Evolutionary conservation across 2,113 vertebrate species (phyloP).

Genomic region (Heterocephalus glaber): DNA sequence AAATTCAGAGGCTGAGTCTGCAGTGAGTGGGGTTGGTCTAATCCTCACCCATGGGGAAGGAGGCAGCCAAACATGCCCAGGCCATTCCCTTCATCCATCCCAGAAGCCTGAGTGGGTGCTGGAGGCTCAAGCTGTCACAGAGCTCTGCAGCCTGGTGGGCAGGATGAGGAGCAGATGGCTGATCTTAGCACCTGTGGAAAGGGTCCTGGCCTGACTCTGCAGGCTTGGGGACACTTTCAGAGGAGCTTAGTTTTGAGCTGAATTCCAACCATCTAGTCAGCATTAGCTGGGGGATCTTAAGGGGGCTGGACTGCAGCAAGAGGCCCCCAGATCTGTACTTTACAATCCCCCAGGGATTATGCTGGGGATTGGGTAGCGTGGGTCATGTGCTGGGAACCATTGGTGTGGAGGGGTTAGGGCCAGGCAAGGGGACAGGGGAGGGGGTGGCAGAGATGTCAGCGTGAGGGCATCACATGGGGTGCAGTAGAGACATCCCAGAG

Average conservation of each 20-base stretch:
- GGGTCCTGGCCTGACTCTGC: neutral
- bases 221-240: neutral
- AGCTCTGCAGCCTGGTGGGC: neutral
- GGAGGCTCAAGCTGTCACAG: neutral
- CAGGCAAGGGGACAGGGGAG: neutral
- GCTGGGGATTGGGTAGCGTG: neutral
- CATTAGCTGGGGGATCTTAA: neutral
- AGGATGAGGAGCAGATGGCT: rapidly evolving
- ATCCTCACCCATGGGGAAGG: neutral
- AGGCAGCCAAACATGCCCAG: neutral
- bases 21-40: neutral
- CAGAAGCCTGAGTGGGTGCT: neutral
- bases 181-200: neutral
- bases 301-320: neutral
- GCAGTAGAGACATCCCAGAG: neutral
- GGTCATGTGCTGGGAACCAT: neutral
- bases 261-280: neutral
- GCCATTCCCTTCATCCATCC: neutral
- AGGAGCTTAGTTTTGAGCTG: neutral
- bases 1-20: neutral
- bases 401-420: neutral
- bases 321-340: neutral
- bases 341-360: neutral
- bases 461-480: neutral
- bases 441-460: no score